Evolutionary conservation across 2,797 vertebrate genomes (phyloP), one percentile per base, ranked within the genome.

Genomic region (Stomatorhinus walkeri): DNA sequence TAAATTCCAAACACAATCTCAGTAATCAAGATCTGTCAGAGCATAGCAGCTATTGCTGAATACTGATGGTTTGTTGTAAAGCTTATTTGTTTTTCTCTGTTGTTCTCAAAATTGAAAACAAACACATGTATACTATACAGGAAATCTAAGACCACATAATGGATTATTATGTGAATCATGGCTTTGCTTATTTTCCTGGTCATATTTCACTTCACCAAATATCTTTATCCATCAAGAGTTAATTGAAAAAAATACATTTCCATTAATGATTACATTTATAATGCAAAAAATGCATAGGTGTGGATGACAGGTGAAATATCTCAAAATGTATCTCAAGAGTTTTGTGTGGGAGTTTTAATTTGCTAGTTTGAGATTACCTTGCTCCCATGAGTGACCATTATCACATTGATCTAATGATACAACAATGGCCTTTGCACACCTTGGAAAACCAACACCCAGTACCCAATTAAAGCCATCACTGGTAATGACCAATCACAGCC

Each of bases 381-480:
- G 91, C 94, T 92, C 94, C 93, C 94, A 91, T 91, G 91, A 93
- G 93, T 95, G 93, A 91, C 93, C 95, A 96, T 96, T 96, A 95
- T 94, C 92, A 93, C 90, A 90, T 94, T 94, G 92, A 94, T 92
- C 95, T 91, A 94, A 94, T 90, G 93, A 94, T 95, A 94, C 94
- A 93, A 90, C 94, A 93, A 93, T 93, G 95, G 94, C 94, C 94
- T 92, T 92, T 93, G 94, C 96, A 94, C 93, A 95, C 92, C 92
- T 92, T 94, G 93, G 95, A 94, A 94, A 92, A 94, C 91, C 92
- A 93, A 95, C 95, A 94, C 93, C 95, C 95, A 95, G 94, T 91
- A 94, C 95, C 95, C 94, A 96, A 95, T 96, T 96, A 95, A 93
- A 91, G 90, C 92, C 95, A 94, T 95, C 96, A 95, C 95, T 95